Percentiles rank a stretch among this genome's conserved stretches.
Conservation (phyloP, 2,888 invertebrate species). For the Crioceris asparagi region DNA sequence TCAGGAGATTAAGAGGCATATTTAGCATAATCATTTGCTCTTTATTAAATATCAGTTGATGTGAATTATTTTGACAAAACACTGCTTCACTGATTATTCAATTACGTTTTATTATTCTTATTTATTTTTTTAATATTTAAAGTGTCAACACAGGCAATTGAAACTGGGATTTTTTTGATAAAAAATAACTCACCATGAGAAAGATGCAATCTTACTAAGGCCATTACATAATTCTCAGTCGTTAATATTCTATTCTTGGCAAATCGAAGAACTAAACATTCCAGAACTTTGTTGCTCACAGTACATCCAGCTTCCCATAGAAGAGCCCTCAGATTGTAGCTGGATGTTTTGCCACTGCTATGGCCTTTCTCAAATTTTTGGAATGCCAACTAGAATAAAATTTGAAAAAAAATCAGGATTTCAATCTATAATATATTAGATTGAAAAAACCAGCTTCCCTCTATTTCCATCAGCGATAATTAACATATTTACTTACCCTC, state of each 20-base stretch:
- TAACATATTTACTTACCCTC: slow-evolving; percentile 44
- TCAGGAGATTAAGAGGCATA: too few relatives aligned
- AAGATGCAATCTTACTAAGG: slow-evolving; percentile 51
- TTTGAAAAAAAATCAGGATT: slow-evolving; percentile 1
- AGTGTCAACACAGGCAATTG: too few relatives aligned
- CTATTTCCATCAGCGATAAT: too few relatives aligned
- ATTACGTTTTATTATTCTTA: too few relatives aligned
- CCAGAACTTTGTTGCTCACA: slow-evolving; percentile 66
- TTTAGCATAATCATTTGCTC: too few relatives aligned
- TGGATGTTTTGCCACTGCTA: slow-evolving; percentile 47
- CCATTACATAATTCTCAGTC: slow-evolving; percentile 53
- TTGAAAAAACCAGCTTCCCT: neutral
- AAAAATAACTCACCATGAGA: slow-evolving; percentile 52
- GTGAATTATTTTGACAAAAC: too few relatives aligned
- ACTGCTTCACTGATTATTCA: too few relatives aligned
- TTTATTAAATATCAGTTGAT: too few relatives aligned
- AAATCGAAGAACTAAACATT: slow-evolving; percentile 57
- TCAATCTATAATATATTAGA: slow-evolving; percentile 1
- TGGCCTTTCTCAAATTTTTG: slow-evolving; percentile 47
- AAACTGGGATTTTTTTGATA: neutral
- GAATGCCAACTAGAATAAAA: slow-evolving; percentile 43
- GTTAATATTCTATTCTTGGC: slow-evolving; percentile 48
- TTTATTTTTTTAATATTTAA: too few relatives aligned
- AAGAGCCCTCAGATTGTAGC: slow-evolving; percentile 52
- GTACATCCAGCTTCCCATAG: slow-evolving; percentile 59